A percentile compares a stretch with the other conserved stretches of the same genome.
Conservation (phyloP, 2,888 invertebrate species). For the Rhamphomyia laevipes region DNA sequence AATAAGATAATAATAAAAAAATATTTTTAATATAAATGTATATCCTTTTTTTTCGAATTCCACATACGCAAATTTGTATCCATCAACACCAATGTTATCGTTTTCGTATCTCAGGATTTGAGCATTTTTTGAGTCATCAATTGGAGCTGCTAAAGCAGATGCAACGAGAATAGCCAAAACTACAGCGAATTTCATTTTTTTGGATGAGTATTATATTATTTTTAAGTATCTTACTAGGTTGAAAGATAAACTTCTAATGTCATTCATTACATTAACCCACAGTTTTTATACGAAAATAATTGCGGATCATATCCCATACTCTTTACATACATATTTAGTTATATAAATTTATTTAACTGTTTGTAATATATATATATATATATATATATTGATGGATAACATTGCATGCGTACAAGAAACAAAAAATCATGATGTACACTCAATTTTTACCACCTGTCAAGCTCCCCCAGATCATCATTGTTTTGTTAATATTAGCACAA, state of each 20-base stretch:
- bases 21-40: not conserved
- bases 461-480: no score
- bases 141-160: constrained; percentile 28
- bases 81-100: constrained; percentile 44
- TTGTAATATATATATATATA: no score
- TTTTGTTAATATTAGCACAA: no score
- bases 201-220: not conserved
- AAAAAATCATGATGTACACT: no score
- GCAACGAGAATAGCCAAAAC: constrained; percentile 30
- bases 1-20: not conserved
- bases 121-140: constrained; percentile 39
- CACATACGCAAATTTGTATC: constrained; percentile 51
- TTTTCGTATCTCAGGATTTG: constrained; percentile 45
- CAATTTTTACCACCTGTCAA: no score
- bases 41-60: constrained; percentile 1
- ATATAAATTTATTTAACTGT: no score
- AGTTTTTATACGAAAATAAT: not conserved
- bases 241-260: constrained; percentile 1
- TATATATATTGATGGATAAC: no score
- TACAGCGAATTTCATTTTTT: not conserved
- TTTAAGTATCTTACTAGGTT: no score
- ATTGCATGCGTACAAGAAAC: no score
- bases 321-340: no score
- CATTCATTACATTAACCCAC: not conserved
- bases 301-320: no score